A percentile compares a stretch with the other conserved stretches of the same genome.
phyloP scores from a whole-genome alignment of 2,113 vertebrate species.

The Mirounga angustirostris region DNA sequence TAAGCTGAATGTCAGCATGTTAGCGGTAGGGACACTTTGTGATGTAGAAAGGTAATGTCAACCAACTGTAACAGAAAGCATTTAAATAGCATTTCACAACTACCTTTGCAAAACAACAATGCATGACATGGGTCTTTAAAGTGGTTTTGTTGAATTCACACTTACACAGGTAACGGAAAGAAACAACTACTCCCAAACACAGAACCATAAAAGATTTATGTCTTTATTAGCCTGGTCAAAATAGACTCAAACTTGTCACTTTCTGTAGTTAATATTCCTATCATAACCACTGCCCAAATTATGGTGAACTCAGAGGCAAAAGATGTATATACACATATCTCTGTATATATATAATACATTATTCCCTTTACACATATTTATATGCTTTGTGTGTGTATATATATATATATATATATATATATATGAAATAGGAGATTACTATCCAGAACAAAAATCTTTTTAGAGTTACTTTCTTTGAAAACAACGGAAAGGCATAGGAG shows the following conservation, averaged over 20 bases:
- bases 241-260: not conserved
- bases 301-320: not conserved
- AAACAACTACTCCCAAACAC: not conserved
- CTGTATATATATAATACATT: not conserved
- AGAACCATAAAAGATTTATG: not conserved
- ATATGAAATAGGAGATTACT: not conserved
- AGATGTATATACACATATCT: not conserved
- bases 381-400: not conserved
- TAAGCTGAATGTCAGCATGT: conserved; percentile 54
- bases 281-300: conserved; percentile 21
- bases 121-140: not conserved
- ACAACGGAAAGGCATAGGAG: not conserved
- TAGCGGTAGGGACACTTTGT: not conserved
- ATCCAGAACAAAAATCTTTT: not conserved
- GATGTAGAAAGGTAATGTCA: conserved; percentile 3
- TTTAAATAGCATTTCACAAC: not conserved
- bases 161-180: not conserved
- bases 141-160: conserved; percentile 33
- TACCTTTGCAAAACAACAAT: not conserved
- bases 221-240: conserved; percentile 11
- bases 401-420: too few relatives aligned
- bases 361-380: not conserved
- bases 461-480: not conserved
- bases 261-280: conserved; percentile 16
- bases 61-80: not conserved